These are phyloP conservation scores for Isaurus tuberculatus DNA, from an alignment of 92 coral and sea anemone species.

Conservation along the genomic window DNA sequence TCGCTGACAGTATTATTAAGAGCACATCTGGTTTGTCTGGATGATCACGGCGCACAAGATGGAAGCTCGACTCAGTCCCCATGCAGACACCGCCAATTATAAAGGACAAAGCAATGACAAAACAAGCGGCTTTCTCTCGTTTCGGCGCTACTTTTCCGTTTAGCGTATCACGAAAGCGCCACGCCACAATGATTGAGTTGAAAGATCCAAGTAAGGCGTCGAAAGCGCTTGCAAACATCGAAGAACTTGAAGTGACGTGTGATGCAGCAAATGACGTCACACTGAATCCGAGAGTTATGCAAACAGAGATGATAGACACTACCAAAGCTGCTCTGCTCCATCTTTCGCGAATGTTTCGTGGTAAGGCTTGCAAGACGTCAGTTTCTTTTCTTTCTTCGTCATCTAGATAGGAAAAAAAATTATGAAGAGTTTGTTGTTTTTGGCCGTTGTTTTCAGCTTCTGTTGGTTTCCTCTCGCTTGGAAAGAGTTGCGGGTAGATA, in stretches of 20 bases:
- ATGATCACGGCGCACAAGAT: constrained; percentile 60
- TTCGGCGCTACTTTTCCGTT: constrained; percentile 66
- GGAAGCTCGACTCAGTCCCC: constrained; percentile 59
- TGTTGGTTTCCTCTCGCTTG: neutral
- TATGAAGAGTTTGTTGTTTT: constrained; percentile 1
- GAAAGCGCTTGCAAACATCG: constrained; percentile 85
- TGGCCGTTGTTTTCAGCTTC: constrained; percentile 30
- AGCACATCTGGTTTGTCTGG: constrained; percentile 65
- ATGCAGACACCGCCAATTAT: constrained; percentile 72
- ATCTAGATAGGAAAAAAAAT: constrained; percentile 53
- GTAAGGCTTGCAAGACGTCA: constrained; percentile 24
- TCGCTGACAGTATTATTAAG: constrained; percentile 63
- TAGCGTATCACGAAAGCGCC: constrained; percentile 78
- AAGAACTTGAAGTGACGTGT: constrained; percentile 77
- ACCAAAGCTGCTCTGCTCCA: constrained; percentile 79
- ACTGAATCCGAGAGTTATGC: constrained; percentile 65
- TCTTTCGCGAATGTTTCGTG: constrained; percentile 62
- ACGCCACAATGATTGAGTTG: constrained; percentile 77
- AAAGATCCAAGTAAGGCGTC: constrained; percentile 83
- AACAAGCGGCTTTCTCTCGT: constrained; percentile 71
- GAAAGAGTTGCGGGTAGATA: constrained; percentile 27
- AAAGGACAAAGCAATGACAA: constrained; percentile 69
- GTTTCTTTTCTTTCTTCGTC: constrained; percentile 47
- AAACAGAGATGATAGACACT: constrained; percentile 54
- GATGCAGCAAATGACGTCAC: constrained; percentile 73